Evolutionary conservation across 2,797 vertebrate genomes (phyloP).

Genomic region (Limnodromus scolopaceus): DNA sequence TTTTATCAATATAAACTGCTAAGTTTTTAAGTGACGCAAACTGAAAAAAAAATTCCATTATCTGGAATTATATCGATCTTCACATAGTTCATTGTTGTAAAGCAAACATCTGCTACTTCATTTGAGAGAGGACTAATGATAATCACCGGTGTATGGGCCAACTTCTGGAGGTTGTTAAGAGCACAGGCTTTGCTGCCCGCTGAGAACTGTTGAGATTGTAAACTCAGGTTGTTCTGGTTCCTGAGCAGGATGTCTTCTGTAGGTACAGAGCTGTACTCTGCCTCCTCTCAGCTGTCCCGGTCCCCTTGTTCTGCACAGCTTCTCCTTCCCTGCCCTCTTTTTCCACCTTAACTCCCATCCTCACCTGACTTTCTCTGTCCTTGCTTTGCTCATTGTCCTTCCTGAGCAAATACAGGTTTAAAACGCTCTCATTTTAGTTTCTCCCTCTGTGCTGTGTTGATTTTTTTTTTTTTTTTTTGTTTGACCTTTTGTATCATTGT

Average conservation of each 20-base stretch:
- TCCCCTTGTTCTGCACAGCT: neutral
- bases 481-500: slow-evolving; percentile 26
- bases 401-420: neutral
- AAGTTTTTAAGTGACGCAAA: slow-evolving; percentile 25
- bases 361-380: neutral
- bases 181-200: neutral
- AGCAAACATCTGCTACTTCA: neutral
- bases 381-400: slow-evolving; percentile 1
- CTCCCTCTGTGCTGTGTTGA: neutral
- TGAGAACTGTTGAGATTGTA: neutral
- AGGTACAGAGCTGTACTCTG: neutral
- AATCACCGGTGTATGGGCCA: neutral
- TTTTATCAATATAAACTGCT: slow-evolving; percentile 17
- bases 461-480: neutral
- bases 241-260: neutral
- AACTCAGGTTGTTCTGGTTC: neutral
- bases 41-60: neutral
- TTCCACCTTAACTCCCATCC: neutral
- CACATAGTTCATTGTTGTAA: neutral
- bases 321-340: neutral
- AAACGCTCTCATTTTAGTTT: neutral
- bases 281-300: neutral
- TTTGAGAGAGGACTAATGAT: neutral
- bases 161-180: neutral
- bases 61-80: neutral